A percentile compares a stretch with the other conserved stretches of the same genome.
These are phyloP conservation scores for Miichthys miiuy DNA, from an alignment of 2,797 vertebrate species.

Conservation along the genomic window DNA sequence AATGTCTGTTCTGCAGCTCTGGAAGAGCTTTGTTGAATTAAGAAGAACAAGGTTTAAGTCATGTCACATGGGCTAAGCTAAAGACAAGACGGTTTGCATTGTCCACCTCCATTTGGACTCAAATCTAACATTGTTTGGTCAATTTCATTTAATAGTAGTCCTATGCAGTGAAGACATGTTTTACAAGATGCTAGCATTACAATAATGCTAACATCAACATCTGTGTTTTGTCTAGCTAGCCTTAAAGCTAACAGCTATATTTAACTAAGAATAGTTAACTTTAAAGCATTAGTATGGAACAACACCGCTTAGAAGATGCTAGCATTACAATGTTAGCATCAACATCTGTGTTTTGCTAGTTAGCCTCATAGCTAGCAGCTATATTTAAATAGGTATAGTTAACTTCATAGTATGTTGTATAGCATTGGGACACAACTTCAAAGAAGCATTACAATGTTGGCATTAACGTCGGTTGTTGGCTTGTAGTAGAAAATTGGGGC, in stretches of 20 bases:
- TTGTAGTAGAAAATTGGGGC: neutral
- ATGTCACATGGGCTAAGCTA: neutral
- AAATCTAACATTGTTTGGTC: neutral
- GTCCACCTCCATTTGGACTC: neutral
- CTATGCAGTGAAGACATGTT: neutral
- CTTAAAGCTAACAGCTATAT: neutral
- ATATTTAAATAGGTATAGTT: neutral
- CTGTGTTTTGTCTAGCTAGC: too few species aligned
- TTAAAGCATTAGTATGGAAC: neutral
- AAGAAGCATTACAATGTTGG: too few species aligned
- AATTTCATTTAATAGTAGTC: too few species aligned
- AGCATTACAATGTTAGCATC: too few species aligned
- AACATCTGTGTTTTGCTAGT: too few species aligned
- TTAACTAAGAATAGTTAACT: neutral
- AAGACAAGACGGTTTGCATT: neutral
- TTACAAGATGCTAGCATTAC: too few species aligned
- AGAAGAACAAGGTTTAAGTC: too few species aligned
- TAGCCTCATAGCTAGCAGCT: too few species aligned
- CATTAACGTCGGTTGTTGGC: neutral
- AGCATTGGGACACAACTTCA: neutral
- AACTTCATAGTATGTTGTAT: neutral
- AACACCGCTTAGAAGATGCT: too few species aligned
- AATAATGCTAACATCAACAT: too few species aligned
- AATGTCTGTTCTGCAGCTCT: neutral
- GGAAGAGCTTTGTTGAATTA: neutral